Evolutionary conservation across 2,888 invertebrate species (phyloP), one percentile per base, ranked within the genome.

Genomic region (Leptura quadrifasciata): DNA sequence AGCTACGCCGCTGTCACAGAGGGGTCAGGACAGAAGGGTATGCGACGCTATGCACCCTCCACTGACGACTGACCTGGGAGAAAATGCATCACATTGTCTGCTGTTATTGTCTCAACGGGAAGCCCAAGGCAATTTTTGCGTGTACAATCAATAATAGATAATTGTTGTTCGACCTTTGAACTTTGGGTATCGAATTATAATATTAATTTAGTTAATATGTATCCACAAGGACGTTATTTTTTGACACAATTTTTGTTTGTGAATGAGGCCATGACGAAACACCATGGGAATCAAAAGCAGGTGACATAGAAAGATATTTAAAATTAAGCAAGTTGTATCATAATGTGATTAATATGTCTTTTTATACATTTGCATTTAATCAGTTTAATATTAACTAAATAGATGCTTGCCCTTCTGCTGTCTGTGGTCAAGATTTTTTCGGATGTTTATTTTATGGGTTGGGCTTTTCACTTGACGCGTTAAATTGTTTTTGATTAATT

Each of bases 1-100:
- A 12, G 4, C 9, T 20, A 20, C 71, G 71, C 71, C 61, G 0
- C 60, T 71, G 71, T 2, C n/a, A 20, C 17, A 57, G 17, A 69
- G 73, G 61, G 75, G 75, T 67, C 70, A 70, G 75, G 65, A 58
- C 60, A 61, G 75, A 70, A 63, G 71, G 63, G 69, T 58, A 72
- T 47, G 75, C 72, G 79, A 60, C 76, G 73, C 72, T 58, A 74
- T 72, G 76, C 75, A 72, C 74, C 78, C 75, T 72, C 39, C 61
- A 24, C 65, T 70, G 75, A 72, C 76, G 84, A 83, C 82, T 84
- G 84, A 84, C 84, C 83, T 84, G 82, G 83, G 82, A 83, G 82
- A 84, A 82, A 84, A 83, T 82, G 83, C 84, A 83, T 76, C 54
- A 75, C 76, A 75, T 76, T 80, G 78, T 76, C 76, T 80, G 52